Conservation (phyloP, 2,797 vertebrate genomes). For the Lophius americanus region DNA sequence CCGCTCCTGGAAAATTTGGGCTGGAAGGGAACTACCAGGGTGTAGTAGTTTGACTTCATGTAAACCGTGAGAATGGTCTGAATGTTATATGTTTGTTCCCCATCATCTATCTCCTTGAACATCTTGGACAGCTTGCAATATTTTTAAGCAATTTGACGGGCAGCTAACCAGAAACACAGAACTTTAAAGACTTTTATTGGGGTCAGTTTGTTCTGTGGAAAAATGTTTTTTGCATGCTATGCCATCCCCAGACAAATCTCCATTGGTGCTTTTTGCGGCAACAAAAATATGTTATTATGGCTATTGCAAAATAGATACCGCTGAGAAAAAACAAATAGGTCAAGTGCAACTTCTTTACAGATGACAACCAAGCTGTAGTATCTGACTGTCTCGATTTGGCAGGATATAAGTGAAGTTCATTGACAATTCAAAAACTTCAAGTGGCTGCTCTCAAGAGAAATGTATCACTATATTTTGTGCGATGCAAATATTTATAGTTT, state of each 20-base stretch:
- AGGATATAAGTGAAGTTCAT: slow-evolving; percentile 55
- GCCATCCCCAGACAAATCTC: slow-evolving; percentile 67
- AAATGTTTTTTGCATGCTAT: slow-evolving; percentile 58
- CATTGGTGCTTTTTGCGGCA: slow-evolving; percentile 33
- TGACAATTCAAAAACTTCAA: slow-evolving; percentile 56
- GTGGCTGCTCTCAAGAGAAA: slow-evolving; percentile 45
- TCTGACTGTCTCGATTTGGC: slow-evolving; percentile 60
- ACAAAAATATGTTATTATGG: slow-evolving; percentile 26
- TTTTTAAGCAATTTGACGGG: slow-evolving; percentile 55
- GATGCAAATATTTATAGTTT: too few relatives aligned
- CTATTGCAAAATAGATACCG: slow-evolving; percentile 36
- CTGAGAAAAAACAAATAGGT: slow-evolving; percentile 44
- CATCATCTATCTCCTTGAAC: slow-evolving; percentile 52
- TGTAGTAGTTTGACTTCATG: slow-evolving; percentile 35
- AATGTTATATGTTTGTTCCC: slow-evolving; percentile 50
- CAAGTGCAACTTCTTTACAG: slow-evolving; percentile 51
- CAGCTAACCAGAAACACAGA: slow-evolving; percentile 63
- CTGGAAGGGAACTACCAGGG: slow-evolving; percentile 35
- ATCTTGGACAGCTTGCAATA: slow-evolving; percentile 33
- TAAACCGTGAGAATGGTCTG: slow-evolving; percentile 45
- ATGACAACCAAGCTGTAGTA: slow-evolving; percentile 62
- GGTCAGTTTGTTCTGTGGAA: slow-evolving; percentile 37
- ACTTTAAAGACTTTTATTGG: slow-evolving; percentile 53
- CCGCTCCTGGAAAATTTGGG: slow-evolving; percentile 59
- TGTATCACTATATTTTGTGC: not conserved